Evolutionary conservation across 2,888 invertebrate genomes (phyloP), one percentile per base, ranked within the genome.

Genomic region (Anthrax anthrax): DNA sequence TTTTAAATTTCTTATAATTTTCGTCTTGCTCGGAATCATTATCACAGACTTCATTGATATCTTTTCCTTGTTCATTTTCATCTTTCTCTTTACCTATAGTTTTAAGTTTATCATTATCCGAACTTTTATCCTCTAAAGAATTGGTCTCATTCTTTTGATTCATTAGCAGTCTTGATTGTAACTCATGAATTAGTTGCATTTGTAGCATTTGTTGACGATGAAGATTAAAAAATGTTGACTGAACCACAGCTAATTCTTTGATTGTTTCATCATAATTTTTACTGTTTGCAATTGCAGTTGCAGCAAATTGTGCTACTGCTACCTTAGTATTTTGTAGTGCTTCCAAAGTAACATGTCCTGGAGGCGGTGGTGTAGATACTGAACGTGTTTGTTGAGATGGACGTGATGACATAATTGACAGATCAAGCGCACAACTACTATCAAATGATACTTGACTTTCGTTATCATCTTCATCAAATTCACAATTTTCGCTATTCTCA

Each of bases 181-280:
- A 73, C 66, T 95, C 92, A 60, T 90, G 88, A 62, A 96, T 91
- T 60, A 95, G 73, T 72, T 92, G 94, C 57, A 95, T 72, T 71
- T 95, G 94, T 67, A 94, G 81, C 60, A 94, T 81, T 76, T 95
- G 94, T 70, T 95, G 95, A 63, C 94, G 90, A 69, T 95, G 94
- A 54, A 95, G 74, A 44, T 88, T 89, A 67, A 87, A 91, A 53
- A 95, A 73, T n/a, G 92, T 89, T 51, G 85, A 84, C 65, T 92
- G 91, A 56, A 94, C 71, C 49, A 89, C 80, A 43, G 89, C 88
- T 54, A 92, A 72, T 63, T 92, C 89, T 62, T 84, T 87, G 55
- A 85, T 70, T 17, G 84, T 81, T 17, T 81, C 79, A 65, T 85
- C 84, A 63, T 81, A 84, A 61, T 83, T 80, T 19, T 79, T 76